Evolutionary conservation across 2,113 vertebrate genomes (phyloP), one percentile per base, ranked within the genome.

Genomic region (Peromyscus maniculatus): DNA sequence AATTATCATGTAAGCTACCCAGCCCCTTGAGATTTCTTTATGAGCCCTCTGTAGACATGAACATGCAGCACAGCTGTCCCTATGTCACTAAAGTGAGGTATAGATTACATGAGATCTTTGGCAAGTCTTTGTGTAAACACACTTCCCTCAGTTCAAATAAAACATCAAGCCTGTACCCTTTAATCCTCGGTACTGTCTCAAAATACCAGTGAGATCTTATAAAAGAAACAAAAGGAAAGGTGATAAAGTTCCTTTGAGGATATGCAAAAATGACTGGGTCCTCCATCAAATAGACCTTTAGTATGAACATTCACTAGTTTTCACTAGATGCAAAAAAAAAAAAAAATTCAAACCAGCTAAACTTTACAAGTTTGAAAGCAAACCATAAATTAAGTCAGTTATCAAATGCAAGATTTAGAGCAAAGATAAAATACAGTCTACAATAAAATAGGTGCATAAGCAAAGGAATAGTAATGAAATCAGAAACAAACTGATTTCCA

Each of bases 351-450:
- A 89, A 28, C 69, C 36, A 59, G 24, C 36, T 74, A 74, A 74
- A 28, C 31, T 62, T 39, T 84, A 5, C 6, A 80, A 26, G 55
- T 75, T 55, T 55, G 55, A 55, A 55, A 55, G 55, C 13, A 72
- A 5, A 72, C 21, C 46, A 4, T 77, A 78, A 90, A 91, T 52
- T 71, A 89, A 78, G 67, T 66, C n/a, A 39, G 5, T 82, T 86
- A 52, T 82, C 72, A 88, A 92, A 95, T 67, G 39, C 88, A 91
- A 89, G 78, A 71, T 84, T 62, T 33, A 94, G 11, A 83, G 52
- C 66, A 89, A 69, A 96, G 49, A 12, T 59, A 31, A 97, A 67
- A 71, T 1, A 1, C 10, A 86, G 55, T 97, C 93, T 43, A 95
- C 69, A 95, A 74, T 39, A 69, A 90, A 91, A 89, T 24, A 77